Evolutionary conservation across 2,888 invertebrate species (phyloP).

Genomic region (Tachina grossa): DNA sequence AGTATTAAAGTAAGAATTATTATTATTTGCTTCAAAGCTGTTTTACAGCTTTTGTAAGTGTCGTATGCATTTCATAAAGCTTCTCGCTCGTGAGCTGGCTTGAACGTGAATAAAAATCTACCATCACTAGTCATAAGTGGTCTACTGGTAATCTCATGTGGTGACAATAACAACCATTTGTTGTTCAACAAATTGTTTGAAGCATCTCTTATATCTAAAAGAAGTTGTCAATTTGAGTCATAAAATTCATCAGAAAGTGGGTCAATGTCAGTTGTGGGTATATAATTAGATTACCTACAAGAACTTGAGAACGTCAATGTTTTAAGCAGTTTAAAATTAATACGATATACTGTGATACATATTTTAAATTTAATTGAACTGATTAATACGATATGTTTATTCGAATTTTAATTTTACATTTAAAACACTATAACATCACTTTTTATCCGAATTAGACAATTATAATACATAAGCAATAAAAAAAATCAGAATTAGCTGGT

Average conservation of each 20-base stretch:
- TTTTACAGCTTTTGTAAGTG: too few relatives aligned
- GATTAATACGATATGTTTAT: background rate
- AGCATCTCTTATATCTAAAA: constrained; percentile 11
- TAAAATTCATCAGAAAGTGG: constrained; percentile 6
- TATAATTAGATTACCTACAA: background rate
- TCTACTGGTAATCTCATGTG: background rate
- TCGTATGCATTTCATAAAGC: too few relatives aligned
- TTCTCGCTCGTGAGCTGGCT: too few relatives aligned
- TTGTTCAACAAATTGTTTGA: constrained; percentile 15
- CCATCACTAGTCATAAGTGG: background rate
- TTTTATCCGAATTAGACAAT: background rate
- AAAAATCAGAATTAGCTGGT: too few relatives aligned
- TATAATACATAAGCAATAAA: too few relatives aligned
- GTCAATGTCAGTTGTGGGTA: constrained; percentile 39
- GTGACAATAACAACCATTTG: background rate
- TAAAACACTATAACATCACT: background rate
- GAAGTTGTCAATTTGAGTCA: background rate
- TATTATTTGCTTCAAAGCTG: too few relatives aligned
- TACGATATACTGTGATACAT: background rate
- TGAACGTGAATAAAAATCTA: too few relatives aligned
- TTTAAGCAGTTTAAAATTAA: background rate
- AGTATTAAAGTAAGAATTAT: too few relatives aligned
- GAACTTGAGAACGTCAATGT: background rate
- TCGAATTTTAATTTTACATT: background rate
- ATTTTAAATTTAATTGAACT: too few relatives aligned